Evolutionary conservation across 2,113 vertebrate species (phyloP), one percentile per base, ranked within the genome.

Genomic region (Hippolais icterina): DNA sequence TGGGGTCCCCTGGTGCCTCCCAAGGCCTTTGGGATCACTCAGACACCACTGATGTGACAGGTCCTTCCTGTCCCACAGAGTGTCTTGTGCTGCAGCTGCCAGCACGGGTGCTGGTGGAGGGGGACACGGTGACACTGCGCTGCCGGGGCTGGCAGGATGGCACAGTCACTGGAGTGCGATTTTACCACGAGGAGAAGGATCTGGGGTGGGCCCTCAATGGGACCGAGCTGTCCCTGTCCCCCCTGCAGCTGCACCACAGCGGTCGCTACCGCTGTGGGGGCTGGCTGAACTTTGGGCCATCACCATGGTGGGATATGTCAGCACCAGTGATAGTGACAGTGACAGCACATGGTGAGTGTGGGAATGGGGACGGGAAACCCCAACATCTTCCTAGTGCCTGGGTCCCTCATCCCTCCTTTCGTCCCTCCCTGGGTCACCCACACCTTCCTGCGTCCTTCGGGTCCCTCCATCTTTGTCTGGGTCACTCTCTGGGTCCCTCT

Each of bases 131-230:
- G 54, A 57, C 21, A n/a, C 54, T 57, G 54, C 54, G 54, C 54
- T 57, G 54, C 54, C 54, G 54, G 54, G 20, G 12, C 54, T 9
- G 8, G 54, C 7, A 5, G 54, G 20, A 22, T 15, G 41, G 41
- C 41, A 42, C 29, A 20, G 31, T 22, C 54, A n/a, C 8, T 2
- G 8, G 8, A 6, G 54, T 56, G 5, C 20, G 31, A 22, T 56
- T n/a, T 14, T 56, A 56, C 31, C 20, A 22, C 1, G 31, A 22
- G 2, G 12, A 6, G 54, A 9, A 56, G 54, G 31, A 54, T 20
- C 7, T 9, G 19, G 16, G 29, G 53, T 5, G 18, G 11, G 1
- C 31, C 12, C 25, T 21, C 6, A 33, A 3, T 1, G 31, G 20
- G 19, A n/a, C 33, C 20, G 33, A 57, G 33, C 33, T 57, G 54